phyloP scores from a whole-genome alignment of 2,888 invertebrate species.

The Petrophora chlorosata region DNA sequence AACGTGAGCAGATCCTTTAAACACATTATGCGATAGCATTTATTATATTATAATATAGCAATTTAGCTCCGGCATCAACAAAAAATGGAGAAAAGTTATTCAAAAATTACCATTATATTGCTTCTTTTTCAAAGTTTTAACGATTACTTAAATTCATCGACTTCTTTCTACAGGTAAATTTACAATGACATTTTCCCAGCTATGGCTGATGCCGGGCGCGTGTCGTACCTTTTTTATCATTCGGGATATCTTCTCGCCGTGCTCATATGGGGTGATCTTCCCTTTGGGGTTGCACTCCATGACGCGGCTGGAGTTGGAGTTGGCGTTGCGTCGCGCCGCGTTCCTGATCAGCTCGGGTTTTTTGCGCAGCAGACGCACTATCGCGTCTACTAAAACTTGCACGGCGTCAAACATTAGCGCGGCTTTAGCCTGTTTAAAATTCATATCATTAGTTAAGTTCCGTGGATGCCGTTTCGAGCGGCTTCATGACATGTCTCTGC shows the following conservation, averaged over 20 bases:
- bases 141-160: background rate
- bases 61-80: background rate
- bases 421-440: constrained; percentile 89
- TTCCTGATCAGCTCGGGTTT: constrained; percentile 90
- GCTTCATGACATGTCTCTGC: constrained; percentile 8
- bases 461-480: background rate
- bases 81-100: background rate
- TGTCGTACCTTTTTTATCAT: constrained; percentile 88
- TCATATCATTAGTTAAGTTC: constrained; percentile 11
- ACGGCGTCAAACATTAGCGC: constrained; percentile 97
- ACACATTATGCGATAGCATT: too few relatives aligned
- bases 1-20: too few relatives aligned
- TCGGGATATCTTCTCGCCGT: constrained; percentile 93
- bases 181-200: background rate
- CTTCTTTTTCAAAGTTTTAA: background rate
- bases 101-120: background rate
- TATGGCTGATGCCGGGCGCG: constrained; percentile 9
- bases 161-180: too few relatives aligned
- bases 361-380: constrained; percentile 91
- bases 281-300: constrained; percentile 92
- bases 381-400: constrained; percentile 93
- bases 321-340: constrained; percentile 74
- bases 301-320: constrained; percentile 84
- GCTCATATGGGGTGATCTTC: constrained; percentile 91
- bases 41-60: background rate